Base-by-base conservation (phyloP, 2,113 vertebrate species). In the Pachypanchax playfairii region DNA sequence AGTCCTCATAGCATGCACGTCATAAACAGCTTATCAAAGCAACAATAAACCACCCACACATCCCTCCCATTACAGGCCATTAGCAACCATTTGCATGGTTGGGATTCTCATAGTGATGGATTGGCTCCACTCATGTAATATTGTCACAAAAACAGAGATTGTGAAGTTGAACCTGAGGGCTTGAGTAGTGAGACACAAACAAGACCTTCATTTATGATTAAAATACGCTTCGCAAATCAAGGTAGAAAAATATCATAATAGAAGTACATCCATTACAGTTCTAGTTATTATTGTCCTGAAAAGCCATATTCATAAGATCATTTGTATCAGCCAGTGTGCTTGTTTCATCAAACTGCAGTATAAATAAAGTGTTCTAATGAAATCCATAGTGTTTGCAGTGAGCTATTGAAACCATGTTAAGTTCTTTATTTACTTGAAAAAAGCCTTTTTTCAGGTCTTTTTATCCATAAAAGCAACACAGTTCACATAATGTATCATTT, bases 21-120 rank as follows among this genome's bases (percentile, higher is more conserved):
- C 81, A 88, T 52, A 53, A 12, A 15, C 70, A 47, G 53, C 78
- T 80, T 80, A 84, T 82, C 77, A 80, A 67, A 85, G 73, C 80
- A 81, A 80, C 82, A 77, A 82, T 65, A 63, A 75, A 49, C 42
- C 38, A 11, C 79, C 73, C 70, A 75, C 82, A 18, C 82, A 29
- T 42, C 24, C 75, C 51, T 60, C 59, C 73, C 69, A 75, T 71
- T 60, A 74, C 44, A 46, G 66, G 10, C 72, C 82, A 78, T 82
- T 67, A 82, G 58, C 58, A 71, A 48, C 29, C 70, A 25, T 56
- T 69, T 28, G 51, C 77, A 82, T 82, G 70, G 78, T 59, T 78
- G 61, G 57, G 69, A 79, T 79, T 75, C 78, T 77, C 50, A 24
- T 17, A 36, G 63, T 52, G 51, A 49, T 65, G 73, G 67, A 70